Conservation (phyloP, 1,140 invertebrate genomes). For the Drosophila albomicans region DNA sequence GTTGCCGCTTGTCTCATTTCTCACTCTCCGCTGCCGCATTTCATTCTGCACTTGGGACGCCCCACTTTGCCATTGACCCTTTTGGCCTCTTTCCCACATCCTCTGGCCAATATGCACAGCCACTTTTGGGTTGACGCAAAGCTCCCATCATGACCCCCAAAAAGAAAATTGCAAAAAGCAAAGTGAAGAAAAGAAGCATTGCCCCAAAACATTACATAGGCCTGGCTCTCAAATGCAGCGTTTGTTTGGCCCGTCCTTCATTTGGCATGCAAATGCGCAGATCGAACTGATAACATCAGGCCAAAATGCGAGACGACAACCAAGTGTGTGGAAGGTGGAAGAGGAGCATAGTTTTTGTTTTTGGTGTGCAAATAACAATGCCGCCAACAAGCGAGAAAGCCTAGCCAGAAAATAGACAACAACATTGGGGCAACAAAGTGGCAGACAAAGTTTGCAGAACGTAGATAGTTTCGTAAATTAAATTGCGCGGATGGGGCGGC, state of each 20-base stretch:
- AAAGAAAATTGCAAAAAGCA: constrained; percentile 43
- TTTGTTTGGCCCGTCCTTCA: constrained; percentile 57
- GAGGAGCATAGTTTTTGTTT: constrained; percentile 65
- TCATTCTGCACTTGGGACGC: constrained; percentile 3
- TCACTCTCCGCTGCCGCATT: not conserved
- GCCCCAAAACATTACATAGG: constrained; percentile 41
- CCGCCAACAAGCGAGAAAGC: constrained; percentile 67
- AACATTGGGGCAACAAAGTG: constrained; percentile 66
- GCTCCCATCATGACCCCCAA: constrained; percentile 69
- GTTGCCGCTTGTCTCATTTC: constrained; percentile 26
- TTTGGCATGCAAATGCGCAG: constrained; percentile 81
- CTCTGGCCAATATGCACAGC: constrained; percentile 64
- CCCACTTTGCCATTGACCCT: constrained; percentile 44
- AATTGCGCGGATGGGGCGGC: constrained; percentile 63
- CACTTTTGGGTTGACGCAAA: constrained; percentile 67
- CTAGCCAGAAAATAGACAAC: constrained; percentile 56
- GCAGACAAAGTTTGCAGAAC: constrained; percentile 76
- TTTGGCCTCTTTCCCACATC: constrained; percentile 58
- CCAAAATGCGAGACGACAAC: constrained; percentile 45
- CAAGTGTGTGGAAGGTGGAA: not conserved
- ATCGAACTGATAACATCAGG: constrained; percentile 81
- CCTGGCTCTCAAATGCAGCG: not conserved
- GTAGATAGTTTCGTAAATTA: constrained; percentile 81
- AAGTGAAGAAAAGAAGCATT: constrained; percentile 34
- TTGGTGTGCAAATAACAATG: constrained; percentile 74